Percentiles rank a stretch among this genome's conserved stretches.
These are phyloP conservation scores for Geotrupes spiniger DNA, from an alignment of 2,888 invertebrate species.

Conservation along the genomic window DNA sequence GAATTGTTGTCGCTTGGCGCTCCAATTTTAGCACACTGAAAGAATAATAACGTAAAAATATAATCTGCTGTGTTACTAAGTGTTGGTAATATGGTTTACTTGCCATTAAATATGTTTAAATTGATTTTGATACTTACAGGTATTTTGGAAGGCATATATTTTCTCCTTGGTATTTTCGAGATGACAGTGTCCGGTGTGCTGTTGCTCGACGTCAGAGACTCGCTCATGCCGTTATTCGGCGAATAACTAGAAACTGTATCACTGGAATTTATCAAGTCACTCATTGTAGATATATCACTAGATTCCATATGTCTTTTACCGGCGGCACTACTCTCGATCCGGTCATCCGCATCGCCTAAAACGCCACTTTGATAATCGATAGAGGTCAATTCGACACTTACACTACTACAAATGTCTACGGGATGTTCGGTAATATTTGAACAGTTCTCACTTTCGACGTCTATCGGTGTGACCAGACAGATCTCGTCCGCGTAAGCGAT, in stretches of 20 bases:
- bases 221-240: constrained; percentile 54
- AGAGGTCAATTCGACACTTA: constrained; percentile 40
- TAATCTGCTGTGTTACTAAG: too few relatives aligned
- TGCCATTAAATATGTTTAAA: too few relatives aligned
- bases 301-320: constrained; percentile 19
- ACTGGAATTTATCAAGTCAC: constrained; percentile 40
- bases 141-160: constrained; percentile 36
- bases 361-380: constrained; percentile 36
- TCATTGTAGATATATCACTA: constrained; percentile 34
- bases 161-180: constrained; percentile 55
- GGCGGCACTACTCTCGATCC: constrained; percentile 21
- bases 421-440: constrained; percentile 45
- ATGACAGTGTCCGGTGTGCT: constrained; percentile 72
- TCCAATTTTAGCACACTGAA: too few relatives aligned
- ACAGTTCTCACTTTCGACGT: constrained; percentile 48
- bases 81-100: too few relatives aligned
- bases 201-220: constrained; percentile 64
- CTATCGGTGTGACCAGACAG: constrained; percentile 48
- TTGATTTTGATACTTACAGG: constrained; percentile 45
- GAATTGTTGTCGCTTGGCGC: constrained; percentile 11
- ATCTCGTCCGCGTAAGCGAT: constrained; percentile 50
- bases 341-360: constrained; percentile 18
- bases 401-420: constrained; percentile 47
- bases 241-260: constrained; percentile 43
- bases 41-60: too few relatives aligned